Evolutionary conservation across 2,888 invertebrate genomes (phyloP).

Genomic region (Mongoloraphidia duomilia): DNA sequence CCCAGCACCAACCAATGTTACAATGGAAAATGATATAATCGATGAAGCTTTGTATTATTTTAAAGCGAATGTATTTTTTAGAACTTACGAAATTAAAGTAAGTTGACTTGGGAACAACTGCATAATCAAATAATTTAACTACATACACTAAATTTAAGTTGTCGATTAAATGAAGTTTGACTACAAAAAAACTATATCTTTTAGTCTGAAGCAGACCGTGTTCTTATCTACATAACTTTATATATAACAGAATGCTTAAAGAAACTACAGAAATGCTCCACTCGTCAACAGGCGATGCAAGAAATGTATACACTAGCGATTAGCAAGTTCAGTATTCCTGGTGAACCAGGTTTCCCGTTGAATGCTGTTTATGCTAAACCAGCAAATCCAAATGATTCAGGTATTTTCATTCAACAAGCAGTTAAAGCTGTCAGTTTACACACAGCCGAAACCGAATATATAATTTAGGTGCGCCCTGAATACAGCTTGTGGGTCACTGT

Average conservation of each 20-base stretch:
- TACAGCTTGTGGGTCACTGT: too few species aligned
- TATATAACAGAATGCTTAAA: constrained; percentile 97
- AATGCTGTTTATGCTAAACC: constrained; percentile 93
- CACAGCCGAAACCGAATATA: background rate
- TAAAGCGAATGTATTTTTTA: constrained; percentile 98
- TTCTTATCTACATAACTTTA: constrained; percentile 91
- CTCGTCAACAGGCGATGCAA: constrained; percentile 76
- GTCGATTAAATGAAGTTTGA: background rate
- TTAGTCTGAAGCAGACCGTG: constrained; percentile 90
- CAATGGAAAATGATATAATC: constrained; percentile 74
- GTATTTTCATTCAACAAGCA: constrained; percentile 30
- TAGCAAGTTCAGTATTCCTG: constrained; percentile 91
- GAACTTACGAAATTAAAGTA: constrained; percentile 97
- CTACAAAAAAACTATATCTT: constrained; percentile 20
- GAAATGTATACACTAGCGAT: constrained; percentile 96
- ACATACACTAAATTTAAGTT: background rate
- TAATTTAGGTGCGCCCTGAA: background rate
- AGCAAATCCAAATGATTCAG: constrained; percentile 59
- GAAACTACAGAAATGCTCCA: constrained; percentile 80
- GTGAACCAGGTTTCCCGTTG: constrained; percentile 85
- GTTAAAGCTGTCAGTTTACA: background rate
- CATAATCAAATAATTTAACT: background rate
- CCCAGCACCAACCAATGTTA: constrained; percentile 64
- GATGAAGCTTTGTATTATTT: constrained; percentile 96
- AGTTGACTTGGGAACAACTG: constrained; percentile 7